These are phyloP conservation scores for Heliconius cydno DNA, from an alignment of 2,888 invertebrate species.

Conservation along the genomic window DNA sequence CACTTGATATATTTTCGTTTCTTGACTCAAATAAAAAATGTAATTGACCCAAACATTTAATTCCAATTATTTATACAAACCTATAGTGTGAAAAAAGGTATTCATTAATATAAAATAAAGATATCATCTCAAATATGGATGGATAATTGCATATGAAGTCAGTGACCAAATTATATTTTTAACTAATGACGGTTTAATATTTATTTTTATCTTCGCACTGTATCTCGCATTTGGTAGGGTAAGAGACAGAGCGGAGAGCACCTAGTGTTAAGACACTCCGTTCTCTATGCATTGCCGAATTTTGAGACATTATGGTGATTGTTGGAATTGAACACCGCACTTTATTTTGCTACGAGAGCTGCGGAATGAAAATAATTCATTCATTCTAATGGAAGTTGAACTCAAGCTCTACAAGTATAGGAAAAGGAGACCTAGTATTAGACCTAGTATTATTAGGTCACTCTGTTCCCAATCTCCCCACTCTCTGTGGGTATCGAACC, in stretches of 20 bases:
- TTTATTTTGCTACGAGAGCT: too few relatives aligned
- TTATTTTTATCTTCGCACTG: not conserved
- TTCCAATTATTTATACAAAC: not conserved
- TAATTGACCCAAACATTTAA: not conserved
- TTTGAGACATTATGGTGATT: too few relatives aligned
- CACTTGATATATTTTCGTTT: not conserved
- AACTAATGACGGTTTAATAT: not conserved
- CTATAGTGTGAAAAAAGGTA: constrained; percentile 7
- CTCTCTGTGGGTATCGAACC: not conserved
- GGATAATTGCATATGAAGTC: not conserved
- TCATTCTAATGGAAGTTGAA: too few relatives aligned
- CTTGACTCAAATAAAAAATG: not conserved
- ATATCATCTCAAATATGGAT: not conserved
- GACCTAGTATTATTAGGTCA: too few relatives aligned
- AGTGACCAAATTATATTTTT: constrained; percentile 1
- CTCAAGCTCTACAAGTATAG: too few relatives aligned
- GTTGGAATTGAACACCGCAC: too few relatives aligned
- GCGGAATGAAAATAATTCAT: too few relatives aligned
- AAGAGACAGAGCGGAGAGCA: too few relatives aligned
- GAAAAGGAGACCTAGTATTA: too few relatives aligned
- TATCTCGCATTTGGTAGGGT: not conserved
- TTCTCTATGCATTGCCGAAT: too few relatives aligned
- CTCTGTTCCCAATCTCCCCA: too few relatives aligned
- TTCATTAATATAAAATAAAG: constrained; percentile 4
- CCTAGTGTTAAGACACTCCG: too few relatives aligned